These are phyloP conservation scores for Oryctolagus cuniculus DNA, from an alignment of 2,113 vertebrate genomes.

Conservation along the genomic window mOryCun1.1 NC_091453.1:76818501-76819000, in stretches of 20 bases:
- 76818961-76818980: slow-evolving; percentile 8
- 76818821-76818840: background rate
- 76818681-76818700: background rate
- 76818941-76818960: slow-evolving; percentile 43
- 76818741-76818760: background rate
- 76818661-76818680: background rate
- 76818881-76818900: background rate
- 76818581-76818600: slow-evolving; percentile 10
- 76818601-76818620: background rate
- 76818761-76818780: background rate
- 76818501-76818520: slow-evolving; percentile 35
- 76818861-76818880: slow-evolving; percentile 5
- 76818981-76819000: slow-evolving; percentile 9
- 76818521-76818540: background rate
- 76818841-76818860: background rate
- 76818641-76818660: background rate
- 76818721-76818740: background rate
- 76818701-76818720: slow-evolving; percentile 11
- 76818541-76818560: slow-evolving; percentile 25
- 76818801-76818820: slow-evolving; percentile 14
- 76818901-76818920: slow-evolving; percentile 4
- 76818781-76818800: slow-evolving; percentile 25
- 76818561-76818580: slow-evolving; percentile 29
- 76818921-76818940: slow-evolving; percentile 45
- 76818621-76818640: slow-evolving; percentile 8